phyloP scores from a whole-genome alignment of 1,140 invertebrate species.

The Lucilia sericata region DNA sequence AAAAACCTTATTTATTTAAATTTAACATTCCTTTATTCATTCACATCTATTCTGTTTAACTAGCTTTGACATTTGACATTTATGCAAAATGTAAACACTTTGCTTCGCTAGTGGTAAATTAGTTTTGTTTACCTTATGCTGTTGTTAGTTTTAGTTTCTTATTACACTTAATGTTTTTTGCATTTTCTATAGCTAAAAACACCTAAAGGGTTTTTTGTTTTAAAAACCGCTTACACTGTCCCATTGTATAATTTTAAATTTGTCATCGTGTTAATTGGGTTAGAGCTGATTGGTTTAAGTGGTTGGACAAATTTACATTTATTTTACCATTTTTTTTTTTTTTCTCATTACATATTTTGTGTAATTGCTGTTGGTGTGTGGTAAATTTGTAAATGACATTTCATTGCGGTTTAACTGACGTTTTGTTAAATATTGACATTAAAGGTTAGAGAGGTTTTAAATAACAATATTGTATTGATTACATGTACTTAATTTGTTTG shows the following conservation, averaged over 20 bases:
- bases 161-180: not conserved
- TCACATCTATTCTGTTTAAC: too few relatives aligned
- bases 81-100: not conserved
- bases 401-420: not conserved
- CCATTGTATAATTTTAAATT: not conserved
- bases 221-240: not conserved
- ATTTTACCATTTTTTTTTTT: not conserved
- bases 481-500: too few relatives aligned
- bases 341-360: not conserved
- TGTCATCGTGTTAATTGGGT: constrained; percentile 4
- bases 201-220: not conserved
- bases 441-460: too few relatives aligned
- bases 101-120: not conserved
- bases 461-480: too few relatives aligned
- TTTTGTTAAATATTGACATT: too few relatives aligned
- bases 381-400: not conserved
- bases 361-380: not conserved
- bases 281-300: constrained; percentile 6
- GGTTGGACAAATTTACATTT: not conserved
- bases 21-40: too few relatives aligned
- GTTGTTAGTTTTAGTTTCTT: not conserved
- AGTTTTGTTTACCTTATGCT: not conserved
- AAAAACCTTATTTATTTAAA: too few relatives aligned
- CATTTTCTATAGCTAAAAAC: too few relatives aligned
- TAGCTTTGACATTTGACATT: not conserved